A percentile compares a stretch with the other conserved stretches of the same genome.
Evolutionary conservation across 2,888 invertebrate species (phyloP).

Genomic region (Seladonia tumulorum): DNA sequence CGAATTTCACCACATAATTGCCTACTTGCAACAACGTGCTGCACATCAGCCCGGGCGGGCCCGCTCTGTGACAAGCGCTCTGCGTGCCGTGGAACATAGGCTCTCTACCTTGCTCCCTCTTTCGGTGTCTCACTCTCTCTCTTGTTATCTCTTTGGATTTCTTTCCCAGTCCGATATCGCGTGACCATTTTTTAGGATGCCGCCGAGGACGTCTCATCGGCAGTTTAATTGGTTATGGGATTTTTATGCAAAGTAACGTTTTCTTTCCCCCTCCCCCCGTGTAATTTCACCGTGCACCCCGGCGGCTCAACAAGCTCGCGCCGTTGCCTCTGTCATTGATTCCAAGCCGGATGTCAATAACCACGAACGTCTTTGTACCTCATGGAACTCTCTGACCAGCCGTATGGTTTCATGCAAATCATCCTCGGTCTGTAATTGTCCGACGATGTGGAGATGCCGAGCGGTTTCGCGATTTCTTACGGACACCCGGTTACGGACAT

Average conservation of each 20-base stretch:
- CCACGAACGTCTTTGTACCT: neutral
- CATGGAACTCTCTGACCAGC: neutral
- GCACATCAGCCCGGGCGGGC: neutral
- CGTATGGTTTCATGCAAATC: neutral
- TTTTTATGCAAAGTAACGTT: neutral
- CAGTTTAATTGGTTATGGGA: neutral
- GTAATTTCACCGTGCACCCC: neutral
- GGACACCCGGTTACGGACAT: neutral
- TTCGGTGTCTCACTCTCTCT: no score
- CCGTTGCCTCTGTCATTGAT: neutral
- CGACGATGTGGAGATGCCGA: neutral
- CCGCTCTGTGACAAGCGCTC: neutral
- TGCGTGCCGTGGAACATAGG: neutral
- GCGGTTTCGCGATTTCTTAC: neutral
- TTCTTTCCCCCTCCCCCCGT: fast-evolving
- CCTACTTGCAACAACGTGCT: neutral
- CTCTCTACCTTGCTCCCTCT: neutral
- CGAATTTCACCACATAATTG: conserved; percentile 9
- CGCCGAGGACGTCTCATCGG: neutral
- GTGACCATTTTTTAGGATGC: neutral
- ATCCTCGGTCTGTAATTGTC: neutral
- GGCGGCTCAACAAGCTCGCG: neutral
- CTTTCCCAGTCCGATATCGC: neutral
- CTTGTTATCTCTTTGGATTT: neutral
- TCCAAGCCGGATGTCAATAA: neutral